These are phyloP conservation scores for Crenichthys baileyi DNA, from an alignment of 2,797 vertebrate species.

Conservation along the genomic window DNA sequence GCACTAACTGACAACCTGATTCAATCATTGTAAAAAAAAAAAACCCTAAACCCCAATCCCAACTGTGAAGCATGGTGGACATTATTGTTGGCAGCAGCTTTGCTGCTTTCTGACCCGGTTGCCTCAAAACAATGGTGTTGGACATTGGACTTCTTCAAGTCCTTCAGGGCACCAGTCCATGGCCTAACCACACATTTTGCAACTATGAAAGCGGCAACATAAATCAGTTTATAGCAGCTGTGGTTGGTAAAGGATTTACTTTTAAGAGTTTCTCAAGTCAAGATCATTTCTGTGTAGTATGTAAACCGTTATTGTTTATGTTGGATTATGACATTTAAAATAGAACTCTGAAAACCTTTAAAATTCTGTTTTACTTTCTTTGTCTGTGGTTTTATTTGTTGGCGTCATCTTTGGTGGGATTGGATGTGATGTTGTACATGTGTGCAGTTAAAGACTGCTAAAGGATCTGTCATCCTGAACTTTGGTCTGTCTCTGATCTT, in stretches of 20 bases:
- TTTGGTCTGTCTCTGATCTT: neutral
- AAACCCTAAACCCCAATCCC: neutral
- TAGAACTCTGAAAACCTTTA: neutral
- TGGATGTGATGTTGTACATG: neutral
- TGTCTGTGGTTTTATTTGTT: neutral
- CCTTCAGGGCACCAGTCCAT: neutral
- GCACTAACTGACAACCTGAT: neutral
- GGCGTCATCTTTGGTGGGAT: neutral
- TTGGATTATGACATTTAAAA: neutral
- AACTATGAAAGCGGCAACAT: neutral
- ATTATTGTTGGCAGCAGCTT: too few relatives aligned
- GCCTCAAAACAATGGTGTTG: too few relatives aligned
- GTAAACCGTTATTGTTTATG: neutral
- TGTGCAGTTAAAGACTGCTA: neutral
- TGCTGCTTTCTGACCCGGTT: too few relatives aligned
- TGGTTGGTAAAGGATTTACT: neutral
- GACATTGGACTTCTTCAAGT: neutral
- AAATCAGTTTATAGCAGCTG: neutral
- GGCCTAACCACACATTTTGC: neutral
- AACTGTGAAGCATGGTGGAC: too few relatives aligned
- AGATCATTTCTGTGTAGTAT: rapidly evolving
- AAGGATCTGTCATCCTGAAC: neutral
- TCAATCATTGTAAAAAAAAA: neutral
- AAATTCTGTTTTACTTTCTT: neutral
- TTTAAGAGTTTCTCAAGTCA: neutral